phyloP scores from a whole-genome alignment of 1,140 invertebrate genomes.

The Anastrepha ludens region DNA sequence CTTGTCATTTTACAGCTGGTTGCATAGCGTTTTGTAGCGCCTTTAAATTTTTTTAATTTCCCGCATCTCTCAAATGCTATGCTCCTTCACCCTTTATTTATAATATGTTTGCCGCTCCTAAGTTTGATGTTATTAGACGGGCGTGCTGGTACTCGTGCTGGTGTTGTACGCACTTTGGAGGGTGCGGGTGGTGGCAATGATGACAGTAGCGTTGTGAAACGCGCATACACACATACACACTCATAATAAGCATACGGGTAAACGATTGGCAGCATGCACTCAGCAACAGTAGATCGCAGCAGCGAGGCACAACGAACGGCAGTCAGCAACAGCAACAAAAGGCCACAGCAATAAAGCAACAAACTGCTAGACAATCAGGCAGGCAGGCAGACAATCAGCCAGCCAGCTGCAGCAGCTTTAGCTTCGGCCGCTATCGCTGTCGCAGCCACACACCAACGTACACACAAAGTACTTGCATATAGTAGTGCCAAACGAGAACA shows the following conservation, averaged over 20 bases:
- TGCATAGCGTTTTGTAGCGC: background rate
- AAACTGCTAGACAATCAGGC: background rate
- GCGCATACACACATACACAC: background rate
- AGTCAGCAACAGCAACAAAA: conserved; percentile 14
- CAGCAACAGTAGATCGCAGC: conserved; percentile 29
- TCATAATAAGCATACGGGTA: background rate
- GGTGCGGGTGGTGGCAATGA: conserved; percentile 25
- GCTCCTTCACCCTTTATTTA: background rate
- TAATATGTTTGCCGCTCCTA: background rate
- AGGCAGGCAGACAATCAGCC: background rate
- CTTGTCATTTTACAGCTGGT: conserved; percentile 30
- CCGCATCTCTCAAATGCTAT: background rate
- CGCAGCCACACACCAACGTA: conserved; percentile 20
- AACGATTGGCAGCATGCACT: conserved; percentile 35
- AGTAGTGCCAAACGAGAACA: conserved; percentile 26
- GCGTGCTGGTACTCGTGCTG: background rate
- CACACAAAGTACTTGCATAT: conserved; percentile 39
- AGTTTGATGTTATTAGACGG: background rate
- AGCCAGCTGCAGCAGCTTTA: conserved; percentile 41
- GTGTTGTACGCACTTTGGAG: background rate
- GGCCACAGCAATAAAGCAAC: background rate
- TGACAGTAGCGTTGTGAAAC: background rate
- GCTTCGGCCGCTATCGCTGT: background rate
- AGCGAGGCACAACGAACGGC: conserved; percentile 27
- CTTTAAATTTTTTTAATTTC: background rate